These are phyloP conservation scores for Carlito syrichta DNA, from an alignment of 2,113 vertebrate species.

Conservation along the genomic window DNA sequence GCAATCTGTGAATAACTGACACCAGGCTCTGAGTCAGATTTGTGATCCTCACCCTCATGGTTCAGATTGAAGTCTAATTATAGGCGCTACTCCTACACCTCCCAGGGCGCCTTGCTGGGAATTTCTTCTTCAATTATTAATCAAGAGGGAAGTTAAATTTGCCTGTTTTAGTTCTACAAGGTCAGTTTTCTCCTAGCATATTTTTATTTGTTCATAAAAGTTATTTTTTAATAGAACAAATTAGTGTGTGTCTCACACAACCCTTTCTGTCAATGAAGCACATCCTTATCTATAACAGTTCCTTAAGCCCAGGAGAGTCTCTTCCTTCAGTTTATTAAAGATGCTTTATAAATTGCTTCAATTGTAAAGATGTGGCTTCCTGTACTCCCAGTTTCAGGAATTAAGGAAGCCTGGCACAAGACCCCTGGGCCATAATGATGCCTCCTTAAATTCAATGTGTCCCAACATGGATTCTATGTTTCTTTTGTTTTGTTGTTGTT, in stretches of 20 bases:
- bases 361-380: not conserved
- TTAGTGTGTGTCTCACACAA: not conserved
- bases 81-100: constrained; percentile 76
- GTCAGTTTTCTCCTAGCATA: not conserved
- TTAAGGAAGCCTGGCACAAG: not conserved
- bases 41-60: constrained; percentile 68
- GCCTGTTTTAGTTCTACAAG: constrained; percentile 16
- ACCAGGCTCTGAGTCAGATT: constrained; percentile 66
- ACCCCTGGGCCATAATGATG: not conserved
- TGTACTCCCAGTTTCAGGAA: not conserved
- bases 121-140: constrained; percentile 69
- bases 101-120: constrained; percentile 57
- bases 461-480: not conserved
- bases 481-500: no score
- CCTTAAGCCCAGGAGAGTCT: not conserved
- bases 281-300: not conserved
- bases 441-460: not conserved
- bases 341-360: not conserved
- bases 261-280: not conserved
- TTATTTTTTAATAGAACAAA: not conserved
- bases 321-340: not conserved
- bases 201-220: constrained; percentile 33
- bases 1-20: constrained; percentile 55
- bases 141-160: constrained; percentile 69
- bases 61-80: constrained; percentile 75